Conservation (phyloP, 23 tunicate species). For the Trididemnum clinides region DNA sequence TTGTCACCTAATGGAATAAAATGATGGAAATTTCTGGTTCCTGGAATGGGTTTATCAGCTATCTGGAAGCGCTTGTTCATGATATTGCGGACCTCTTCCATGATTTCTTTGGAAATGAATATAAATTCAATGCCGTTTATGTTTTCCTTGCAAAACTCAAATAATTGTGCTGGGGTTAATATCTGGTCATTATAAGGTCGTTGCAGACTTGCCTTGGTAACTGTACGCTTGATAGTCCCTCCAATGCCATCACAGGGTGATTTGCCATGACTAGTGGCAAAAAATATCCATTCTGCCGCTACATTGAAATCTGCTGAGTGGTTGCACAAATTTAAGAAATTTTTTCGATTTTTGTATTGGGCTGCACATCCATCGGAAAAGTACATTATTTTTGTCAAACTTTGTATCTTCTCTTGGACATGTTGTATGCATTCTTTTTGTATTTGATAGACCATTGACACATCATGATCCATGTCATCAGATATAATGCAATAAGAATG, state of each 20-base stretch:
- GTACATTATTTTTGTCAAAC: conserved; percentile 14
- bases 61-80: conserved; percentile 6
- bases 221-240: conserved; percentile 28
- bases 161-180: conserved; percentile 20
- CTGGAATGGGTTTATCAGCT: conserved; percentile 20
- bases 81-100: conserved; percentile 14
- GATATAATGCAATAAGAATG: conserved; percentile 29
- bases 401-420: conserved; percentile 14
- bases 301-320: conserved; percentile 42
- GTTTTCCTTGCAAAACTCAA: conserved; percentile 14
- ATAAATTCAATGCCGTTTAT: conserved; percentile 25
- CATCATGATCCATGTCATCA: conserved; percentile 44
- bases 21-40: conserved; percentile 37
- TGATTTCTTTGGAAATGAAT: conserved; percentile 19
- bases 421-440: conserved; percentile 31
- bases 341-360: conserved; percentile 54
- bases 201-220: conserved; percentile 36
- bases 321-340: conserved; percentile 39
- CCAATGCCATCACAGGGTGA: conserved; percentile 36
- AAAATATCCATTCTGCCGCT: conserved; percentile 34
- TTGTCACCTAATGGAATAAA: conserved; percentile 25
- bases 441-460: conserved; percentile 29
- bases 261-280: conserved; percentile 36
- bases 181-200: conserved; percentile 32
- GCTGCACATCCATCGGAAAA: conserved; percentile 60